Evolutionary conservation across 2,888 invertebrate species (phyloP).

Genomic region (Drosophila barbarae): DNA sequence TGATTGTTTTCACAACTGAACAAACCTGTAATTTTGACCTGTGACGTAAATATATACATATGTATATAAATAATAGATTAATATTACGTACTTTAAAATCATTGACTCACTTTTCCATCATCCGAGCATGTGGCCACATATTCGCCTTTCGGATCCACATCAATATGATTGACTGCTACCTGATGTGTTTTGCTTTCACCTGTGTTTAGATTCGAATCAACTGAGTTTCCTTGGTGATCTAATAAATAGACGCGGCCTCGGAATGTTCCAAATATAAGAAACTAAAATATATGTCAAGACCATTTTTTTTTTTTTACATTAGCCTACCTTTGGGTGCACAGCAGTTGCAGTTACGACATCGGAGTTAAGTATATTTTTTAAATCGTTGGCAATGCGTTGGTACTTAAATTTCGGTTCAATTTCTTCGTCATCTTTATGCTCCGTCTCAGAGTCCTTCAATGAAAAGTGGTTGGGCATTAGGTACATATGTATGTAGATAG

Average conservation of each 20-base stretch:
- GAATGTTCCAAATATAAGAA: constrained; percentile 94
- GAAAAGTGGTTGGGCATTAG: no score
- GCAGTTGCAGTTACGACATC: constrained; percentile 94
- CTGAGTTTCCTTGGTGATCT: constrained; percentile 94
- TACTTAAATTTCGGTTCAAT: constrained; percentile 95
- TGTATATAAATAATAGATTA: not conserved
- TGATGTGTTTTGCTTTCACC: constrained; percentile 85
- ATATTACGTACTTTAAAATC: not conserved
- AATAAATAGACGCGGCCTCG: constrained; percentile 94
- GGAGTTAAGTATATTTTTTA: constrained; percentile 89
- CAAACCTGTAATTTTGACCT: constrained; percentile 91
- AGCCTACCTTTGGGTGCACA: constrained; percentile 90
- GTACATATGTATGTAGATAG: not conserved
- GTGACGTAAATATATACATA: constrained; percentile 57
- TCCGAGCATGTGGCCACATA: constrained; percentile 95
- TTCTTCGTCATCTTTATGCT: constrained; percentile 80
- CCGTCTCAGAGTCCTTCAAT: constrained; percentile 65
- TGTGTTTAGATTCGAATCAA: constrained; percentile 81
- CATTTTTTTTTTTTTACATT: no score
- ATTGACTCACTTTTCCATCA: constrained; percentile 86
- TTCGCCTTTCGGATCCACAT: constrained; percentile 96
- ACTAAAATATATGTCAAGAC: constrained; percentile 80
- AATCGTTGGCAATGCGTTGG: constrained; percentile 91
- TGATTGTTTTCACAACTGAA: constrained; percentile 92
- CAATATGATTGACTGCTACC: constrained; percentile 95